Conservation (phyloP, 2,797 vertebrate species). For the Cyprinella venusta region DNA sequence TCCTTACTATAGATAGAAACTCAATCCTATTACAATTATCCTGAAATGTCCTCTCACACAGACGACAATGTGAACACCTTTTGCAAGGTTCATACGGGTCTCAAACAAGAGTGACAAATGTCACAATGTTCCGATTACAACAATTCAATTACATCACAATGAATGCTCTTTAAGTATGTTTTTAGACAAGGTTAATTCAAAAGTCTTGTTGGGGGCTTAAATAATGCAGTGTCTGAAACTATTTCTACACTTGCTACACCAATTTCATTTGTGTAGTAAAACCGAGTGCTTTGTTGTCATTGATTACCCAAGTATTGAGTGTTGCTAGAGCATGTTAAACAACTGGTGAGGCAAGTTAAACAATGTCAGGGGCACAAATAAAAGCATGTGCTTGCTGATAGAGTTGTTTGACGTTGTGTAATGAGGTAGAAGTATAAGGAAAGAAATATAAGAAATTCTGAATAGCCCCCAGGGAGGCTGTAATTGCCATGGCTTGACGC, state of each 20-base stretch:
- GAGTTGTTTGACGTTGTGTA: conserved; percentile 13
- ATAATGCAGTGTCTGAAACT: conserved; percentile 17
- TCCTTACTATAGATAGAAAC: conserved; percentile 84
- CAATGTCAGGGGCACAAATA: neutral
- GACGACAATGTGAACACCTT: conserved; percentile 60
- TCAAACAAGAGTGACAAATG: conserved; percentile 9
- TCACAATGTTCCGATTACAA: neutral
- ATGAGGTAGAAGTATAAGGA: conserved; percentile 24
- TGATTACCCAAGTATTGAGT: conserved; percentile 9
- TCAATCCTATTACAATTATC: conserved; percentile 87
- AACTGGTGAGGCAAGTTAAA: conserved; percentile 4
- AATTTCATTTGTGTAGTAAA: conserved; percentile 7
- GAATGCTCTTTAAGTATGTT: neutral
- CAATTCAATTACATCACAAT: neutral
- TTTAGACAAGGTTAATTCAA: conserved; percentile 7
- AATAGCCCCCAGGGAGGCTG: conserved; percentile 23
- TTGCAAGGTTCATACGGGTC: conserved; percentile 32
- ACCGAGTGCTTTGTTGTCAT: conserved; percentile 12
- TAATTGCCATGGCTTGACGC: conserved; percentile 40
- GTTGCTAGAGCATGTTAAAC: conserved; percentile 9
- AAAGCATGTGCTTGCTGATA: neutral
- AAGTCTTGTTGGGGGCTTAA: neutral
- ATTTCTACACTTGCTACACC: neutral
- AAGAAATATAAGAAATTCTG: neutral
- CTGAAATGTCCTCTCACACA: conserved; percentile 81